phyloP scores from a whole-genome alignment of 2,888 invertebrate species.

The Rugalucina vietnamica region DNA sequence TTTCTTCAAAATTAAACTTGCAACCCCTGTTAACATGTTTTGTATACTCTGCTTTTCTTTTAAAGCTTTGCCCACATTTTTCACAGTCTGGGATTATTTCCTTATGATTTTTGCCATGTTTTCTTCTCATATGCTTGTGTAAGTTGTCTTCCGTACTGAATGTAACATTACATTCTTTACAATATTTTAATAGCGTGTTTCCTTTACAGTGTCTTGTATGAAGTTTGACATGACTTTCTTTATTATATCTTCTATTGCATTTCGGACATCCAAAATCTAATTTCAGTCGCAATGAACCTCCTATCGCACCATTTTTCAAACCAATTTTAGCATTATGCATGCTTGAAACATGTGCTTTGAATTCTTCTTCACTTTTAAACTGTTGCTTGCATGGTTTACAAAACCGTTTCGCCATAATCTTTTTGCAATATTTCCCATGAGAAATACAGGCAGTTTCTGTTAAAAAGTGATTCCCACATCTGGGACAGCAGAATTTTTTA shows the following conservation, averaged over 20 bases:
- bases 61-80: neutral
- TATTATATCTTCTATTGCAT: neutral
- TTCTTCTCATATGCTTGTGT: neutral
- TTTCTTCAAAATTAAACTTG: too few species aligned
- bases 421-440: too few species aligned
- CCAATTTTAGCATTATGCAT: too few species aligned
- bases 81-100: neutral
- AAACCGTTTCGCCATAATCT: too few species aligned
- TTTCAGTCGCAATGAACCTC: too few species aligned
- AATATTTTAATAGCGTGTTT: neutral
- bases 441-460: too few species aligned
- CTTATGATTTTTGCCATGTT: neutral
- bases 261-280: neutral
- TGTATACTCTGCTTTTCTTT: neutral
- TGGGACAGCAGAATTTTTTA: too few species aligned
- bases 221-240: neutral
- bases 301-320: too few species aligned
- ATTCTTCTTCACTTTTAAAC: too few species aligned
- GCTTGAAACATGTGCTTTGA: too few species aligned
- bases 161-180: neutral
- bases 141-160: neutral
- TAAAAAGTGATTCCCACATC: too few species aligned
- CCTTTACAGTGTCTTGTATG: neutral
- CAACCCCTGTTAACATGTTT: neutral
- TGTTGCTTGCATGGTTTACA: too few species aligned